A percentile compares a stretch with the other conserved stretches of the same genome.
Evolutionary conservation across 2,797 vertebrate species (phyloP).

Genomic region (Anniella stebbinsi): DNA sequence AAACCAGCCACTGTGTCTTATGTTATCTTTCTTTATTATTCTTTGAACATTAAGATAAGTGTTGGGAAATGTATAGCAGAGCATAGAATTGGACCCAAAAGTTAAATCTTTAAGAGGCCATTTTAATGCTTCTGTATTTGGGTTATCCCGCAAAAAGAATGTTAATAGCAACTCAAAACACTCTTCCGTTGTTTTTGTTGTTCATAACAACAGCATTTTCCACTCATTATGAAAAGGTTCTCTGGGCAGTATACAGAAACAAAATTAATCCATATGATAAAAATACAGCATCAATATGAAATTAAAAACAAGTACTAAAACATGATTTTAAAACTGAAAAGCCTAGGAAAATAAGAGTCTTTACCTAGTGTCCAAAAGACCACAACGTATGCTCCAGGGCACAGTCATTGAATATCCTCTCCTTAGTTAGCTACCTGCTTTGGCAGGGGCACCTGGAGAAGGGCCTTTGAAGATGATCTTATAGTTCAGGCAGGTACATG

Average conservation of each 20-base stretch:
- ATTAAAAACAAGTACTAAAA: not conserved
- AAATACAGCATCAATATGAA: not conserved
- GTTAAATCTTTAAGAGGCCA: too few species aligned
- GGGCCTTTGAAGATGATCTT: not conserved
- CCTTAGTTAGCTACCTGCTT: not conserved
- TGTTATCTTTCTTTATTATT: not conserved
- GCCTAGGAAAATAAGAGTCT: too few species aligned
- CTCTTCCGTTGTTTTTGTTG: not conserved
- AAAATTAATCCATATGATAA: too few species aligned
- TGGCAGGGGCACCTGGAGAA: not conserved
- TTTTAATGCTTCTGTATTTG: too few species aligned
- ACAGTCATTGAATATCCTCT: not conserved
- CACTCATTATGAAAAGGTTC: not conserved
- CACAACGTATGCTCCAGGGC: not conserved
- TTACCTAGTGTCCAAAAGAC: not conserved
- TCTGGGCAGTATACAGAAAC: not conserved
- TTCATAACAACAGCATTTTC: not conserved
- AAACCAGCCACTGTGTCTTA: too few species aligned
- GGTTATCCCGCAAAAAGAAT: not conserved
- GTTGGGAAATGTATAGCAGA: conserved; percentile 22
- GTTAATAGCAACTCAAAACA: not conserved
- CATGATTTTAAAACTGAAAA: too few species aligned
- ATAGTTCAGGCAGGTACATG: not conserved
- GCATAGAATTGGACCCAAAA: not conserved
- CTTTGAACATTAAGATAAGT: conserved; percentile 28